phyloP scores from a whole-genome alignment of 2,113 vertebrate genomes.

The Alces alces region DNA sequence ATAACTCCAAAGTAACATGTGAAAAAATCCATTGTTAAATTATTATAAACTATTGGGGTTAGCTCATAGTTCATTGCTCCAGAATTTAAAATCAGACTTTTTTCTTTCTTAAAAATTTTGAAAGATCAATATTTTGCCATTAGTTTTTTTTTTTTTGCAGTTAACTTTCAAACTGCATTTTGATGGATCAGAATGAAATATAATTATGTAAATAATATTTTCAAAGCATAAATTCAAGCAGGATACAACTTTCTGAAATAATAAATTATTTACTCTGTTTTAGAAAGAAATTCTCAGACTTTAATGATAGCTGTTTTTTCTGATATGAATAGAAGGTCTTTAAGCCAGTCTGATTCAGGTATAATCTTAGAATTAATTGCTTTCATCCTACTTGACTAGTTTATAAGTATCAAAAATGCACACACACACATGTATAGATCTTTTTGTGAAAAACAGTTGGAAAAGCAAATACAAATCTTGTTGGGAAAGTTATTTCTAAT shows the following conservation, averaged over 20 bases:
- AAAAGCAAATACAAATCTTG: slow-evolving; percentile 21
- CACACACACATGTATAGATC: background rate
- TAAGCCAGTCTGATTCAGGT: slow-evolving; percentile 39
- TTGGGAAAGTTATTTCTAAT: background rate
- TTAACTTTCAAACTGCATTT: background rate
- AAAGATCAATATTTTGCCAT: background rate
- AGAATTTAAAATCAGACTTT: background rate
- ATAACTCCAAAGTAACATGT: slow-evolving; percentile 3
- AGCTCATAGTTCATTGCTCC: background rate
- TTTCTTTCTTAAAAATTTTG: background rate
- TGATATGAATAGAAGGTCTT: slow-evolving; percentile 17
- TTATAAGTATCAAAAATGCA: slow-evolving; percentile 25
- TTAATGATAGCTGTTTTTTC: slow-evolving; percentile 26
- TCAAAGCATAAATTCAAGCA: slow-evolving; percentile 2
- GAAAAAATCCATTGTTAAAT: background rate
- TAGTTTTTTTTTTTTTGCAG: background rate
- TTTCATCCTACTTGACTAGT: slow-evolving; percentile 53
- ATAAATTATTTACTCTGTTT: slow-evolving; percentile 27
- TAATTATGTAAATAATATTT: slow-evolving; percentile 42
- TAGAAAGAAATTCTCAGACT: background rate
- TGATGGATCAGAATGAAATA: background rate
- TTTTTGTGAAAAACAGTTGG: background rate
- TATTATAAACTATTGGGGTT: background rate
- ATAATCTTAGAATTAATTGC: slow-evolving; percentile 58
- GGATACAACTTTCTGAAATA: slow-evolving; percentile 21